Evolutionary conservation across 1,140 invertebrate species (phyloP).

Genomic region (Littorina saxatilis): DNA sequence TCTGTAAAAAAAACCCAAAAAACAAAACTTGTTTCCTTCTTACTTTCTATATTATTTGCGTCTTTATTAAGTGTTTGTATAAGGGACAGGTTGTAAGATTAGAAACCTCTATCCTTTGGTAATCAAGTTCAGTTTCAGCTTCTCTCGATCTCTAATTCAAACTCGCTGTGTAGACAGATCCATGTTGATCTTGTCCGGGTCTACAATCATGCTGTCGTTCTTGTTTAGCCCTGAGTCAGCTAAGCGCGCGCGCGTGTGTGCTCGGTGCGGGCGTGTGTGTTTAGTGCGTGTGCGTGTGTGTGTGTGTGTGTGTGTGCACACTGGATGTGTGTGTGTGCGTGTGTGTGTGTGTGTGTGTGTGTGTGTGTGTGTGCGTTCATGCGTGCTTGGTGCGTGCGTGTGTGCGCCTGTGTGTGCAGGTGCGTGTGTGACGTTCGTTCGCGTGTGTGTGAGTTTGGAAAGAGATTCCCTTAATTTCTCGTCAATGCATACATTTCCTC

Average conservation of each 20-base stretch:
- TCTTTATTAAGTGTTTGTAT: too few relatives aligned
- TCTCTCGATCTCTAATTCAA: background rate
- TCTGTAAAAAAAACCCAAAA: too few relatives aligned
- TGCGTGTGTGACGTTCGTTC: background rate
- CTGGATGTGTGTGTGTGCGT: background rate
- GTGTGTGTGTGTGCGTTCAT: background rate
- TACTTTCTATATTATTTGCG: too few relatives aligned
- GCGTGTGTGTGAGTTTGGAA: background rate
- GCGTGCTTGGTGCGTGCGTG: background rate
- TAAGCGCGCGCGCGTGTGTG: background rate
- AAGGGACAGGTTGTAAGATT: too few relatives aligned
- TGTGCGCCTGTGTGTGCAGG: background rate
- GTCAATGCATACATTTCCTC: too few relatives aligned
- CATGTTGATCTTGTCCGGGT: background rate
- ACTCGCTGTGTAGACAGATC: background rate
- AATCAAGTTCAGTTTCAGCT: background rate
- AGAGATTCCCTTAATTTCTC: too few relatives aligned
- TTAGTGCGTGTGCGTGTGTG: background rate
- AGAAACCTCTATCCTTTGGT: background rate
- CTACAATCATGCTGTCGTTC: background rate
- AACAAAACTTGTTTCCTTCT: too few relatives aligned
- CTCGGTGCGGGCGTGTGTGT: too few relatives aligned
- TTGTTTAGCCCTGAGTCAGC: background rate
- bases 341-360: background rate
- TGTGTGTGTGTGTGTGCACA: slow-evolving; percentile 1